Evolutionary conservation across 2,113 vertebrate genomes (phyloP).

Genomic region (Apteryx mantelli): DNA sequence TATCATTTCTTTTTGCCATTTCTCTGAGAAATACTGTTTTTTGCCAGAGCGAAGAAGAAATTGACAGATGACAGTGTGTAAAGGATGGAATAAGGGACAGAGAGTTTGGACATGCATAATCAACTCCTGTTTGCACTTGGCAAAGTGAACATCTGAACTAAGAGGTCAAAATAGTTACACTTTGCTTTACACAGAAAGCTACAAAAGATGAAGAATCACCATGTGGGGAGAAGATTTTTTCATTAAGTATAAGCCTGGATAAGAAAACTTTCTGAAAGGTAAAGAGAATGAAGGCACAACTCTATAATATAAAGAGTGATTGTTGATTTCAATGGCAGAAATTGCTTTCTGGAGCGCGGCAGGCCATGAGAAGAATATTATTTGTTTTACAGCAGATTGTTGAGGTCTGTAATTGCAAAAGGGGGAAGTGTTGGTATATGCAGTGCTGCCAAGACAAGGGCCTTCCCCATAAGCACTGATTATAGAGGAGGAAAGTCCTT

Average conservation of each 20-base stretch:
- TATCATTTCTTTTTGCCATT: background rate
- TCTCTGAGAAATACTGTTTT: background rate
- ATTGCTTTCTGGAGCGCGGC: background rate
- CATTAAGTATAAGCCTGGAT: background rate
- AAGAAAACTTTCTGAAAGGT: background rate
- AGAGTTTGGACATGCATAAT: background rate
- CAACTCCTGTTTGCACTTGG: background rate
- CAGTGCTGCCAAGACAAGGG: constrained; percentile 39
- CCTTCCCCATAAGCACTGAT: constrained; percentile 26
- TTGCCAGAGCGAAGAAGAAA: background rate
- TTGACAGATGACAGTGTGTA: background rate
- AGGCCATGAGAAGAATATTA: background rate
- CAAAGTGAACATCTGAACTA: background rate
- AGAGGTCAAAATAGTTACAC: background rate
- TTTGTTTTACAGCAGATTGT: background rate
- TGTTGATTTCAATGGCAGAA: background rate
- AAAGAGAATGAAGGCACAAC: background rate
- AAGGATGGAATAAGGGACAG: background rate
- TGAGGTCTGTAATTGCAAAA: background rate
- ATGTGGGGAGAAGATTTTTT: background rate
- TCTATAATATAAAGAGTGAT: background rate
- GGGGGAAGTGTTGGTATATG: constrained; percentile 25
- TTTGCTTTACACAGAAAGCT: background rate
- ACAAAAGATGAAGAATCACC: background rate
- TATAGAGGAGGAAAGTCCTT: background rate